These are phyloP conservation scores for Leptinotarsa texana DNA, from an alignment of 1,140 invertebrate genomes.

Conservation along the genomic window DNA sequence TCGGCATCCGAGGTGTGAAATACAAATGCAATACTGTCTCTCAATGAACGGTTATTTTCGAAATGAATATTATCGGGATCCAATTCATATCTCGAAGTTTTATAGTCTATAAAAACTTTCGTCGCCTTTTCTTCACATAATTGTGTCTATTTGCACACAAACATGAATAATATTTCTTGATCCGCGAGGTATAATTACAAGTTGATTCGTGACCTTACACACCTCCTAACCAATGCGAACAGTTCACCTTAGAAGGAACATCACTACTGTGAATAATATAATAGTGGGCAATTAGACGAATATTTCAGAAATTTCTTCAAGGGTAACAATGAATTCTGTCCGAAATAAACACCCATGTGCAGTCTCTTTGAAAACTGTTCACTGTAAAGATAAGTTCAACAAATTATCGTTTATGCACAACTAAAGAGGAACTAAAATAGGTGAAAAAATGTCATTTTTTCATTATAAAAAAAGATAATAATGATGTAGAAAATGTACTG, in stretches of 20 bases:
- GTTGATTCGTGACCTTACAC: conserved; percentile 4
- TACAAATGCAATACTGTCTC: too few relatives aligned
- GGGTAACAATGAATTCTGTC: not conserved
- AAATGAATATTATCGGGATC: not conserved
- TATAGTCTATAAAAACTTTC: not conserved
- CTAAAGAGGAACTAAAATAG: too few relatives aligned
- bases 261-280: conserved; percentile 1
- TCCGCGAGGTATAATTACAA: not conserved
- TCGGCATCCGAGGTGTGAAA: too few relatives aligned
- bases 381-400: too few relatives aligned
- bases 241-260: not conserved
- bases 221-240: not conserved
- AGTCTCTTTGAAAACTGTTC: too few relatives aligned
- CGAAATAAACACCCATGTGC: too few relatives aligned
- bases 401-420: too few relatives aligned
- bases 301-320: conserved; percentile 1
- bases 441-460: too few relatives aligned
- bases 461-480: too few relatives aligned
- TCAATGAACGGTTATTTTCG: too few relatives aligned
- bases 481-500: too few relatives aligned
- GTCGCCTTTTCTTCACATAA: not conserved
- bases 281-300: not conserved
- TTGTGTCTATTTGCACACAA: not conserved
- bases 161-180: not conserved
- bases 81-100: not conserved